Evolutionary conservation across 2,113 vertebrate species (phyloP), one percentile per base, ranked within the genome.

Genomic region (Festucalex cinctus): DNA sequence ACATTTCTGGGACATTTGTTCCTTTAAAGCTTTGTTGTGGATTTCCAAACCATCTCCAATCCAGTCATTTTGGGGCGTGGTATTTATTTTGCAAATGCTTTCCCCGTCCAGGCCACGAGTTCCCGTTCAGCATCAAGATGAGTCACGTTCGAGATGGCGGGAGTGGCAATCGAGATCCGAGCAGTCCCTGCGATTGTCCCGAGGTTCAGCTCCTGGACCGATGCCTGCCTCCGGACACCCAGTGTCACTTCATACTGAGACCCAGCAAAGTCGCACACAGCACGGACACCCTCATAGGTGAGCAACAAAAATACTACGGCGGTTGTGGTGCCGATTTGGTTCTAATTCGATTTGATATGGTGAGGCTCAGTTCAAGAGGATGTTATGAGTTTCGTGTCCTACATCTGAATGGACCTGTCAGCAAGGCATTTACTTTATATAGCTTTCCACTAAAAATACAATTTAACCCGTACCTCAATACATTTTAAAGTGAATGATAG

Each of bases 41-140:
- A 22, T 51, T 74, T 76, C 73, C 44, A 9, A 32, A 46, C 70
- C 56, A 69, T 14, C 65, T 36, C 43, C 13, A 4, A 39, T 10
- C 36, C 12, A 16, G 5, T 24, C 3, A 2, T 41, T n/a, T 22
- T 13, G 12, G 20, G 36, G 36, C 6, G 32, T 3, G 36, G n/a
- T 2, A 13, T 22, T 82, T 22, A 83, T 61, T 75, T 77, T 75
- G 65, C 65, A 22, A 39, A 28, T 17, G 16, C 26, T 32, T 62
- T 58, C 75, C 62, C 73, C 71, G 70, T 85, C 76, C 81, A 98
- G 96, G 96, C 51, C 96, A 98, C 2, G 96, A 98, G 84, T 95
- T 94, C 85, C 96, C 96, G 65, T 97, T 96, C 76, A 94, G 93
- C 85, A 98, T 98, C 68, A 96, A 96, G 93, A 98, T 97, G 94